Percentiles rank a stretch among this genome's conserved stretches.
Evolutionary conservation across 1,140 invertebrate genomes (phyloP).

Genomic region (Druon quercuslanigerum): DNA sequence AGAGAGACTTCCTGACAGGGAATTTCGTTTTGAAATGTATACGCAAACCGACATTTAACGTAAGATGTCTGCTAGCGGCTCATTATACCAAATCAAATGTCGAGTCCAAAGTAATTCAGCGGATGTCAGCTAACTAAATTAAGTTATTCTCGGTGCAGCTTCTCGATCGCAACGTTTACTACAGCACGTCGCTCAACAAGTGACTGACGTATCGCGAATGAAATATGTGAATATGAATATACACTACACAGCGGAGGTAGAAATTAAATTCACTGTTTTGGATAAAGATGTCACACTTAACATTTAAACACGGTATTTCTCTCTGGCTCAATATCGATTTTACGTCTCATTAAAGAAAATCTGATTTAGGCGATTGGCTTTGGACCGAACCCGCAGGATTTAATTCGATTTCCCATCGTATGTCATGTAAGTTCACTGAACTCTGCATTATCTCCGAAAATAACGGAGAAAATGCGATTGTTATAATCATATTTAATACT

Average conservation of each 20-base stretch:
- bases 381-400: background rate
- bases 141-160: constrained; percentile 17
- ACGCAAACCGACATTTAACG: constrained; percentile 3
- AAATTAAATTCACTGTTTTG: constrained; percentile 11
- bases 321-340: background rate
- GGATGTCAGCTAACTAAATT: constrained; percentile 22
- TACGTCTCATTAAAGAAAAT: constrained; percentile 22
- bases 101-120: constrained; percentile 22
- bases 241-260: background rate
- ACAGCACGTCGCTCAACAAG: constrained; percentile 8
- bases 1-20: constrained; percentile 14
- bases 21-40: constrained; percentile 7
- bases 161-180: background rate
- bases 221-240: constrained; percentile 14
- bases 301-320: constrained; percentile 23
- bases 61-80: constrained; percentile 17
- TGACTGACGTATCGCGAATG: constrained; percentile 21
- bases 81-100: constrained; percentile 27
- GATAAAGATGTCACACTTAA: constrained; percentile 27
- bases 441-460: background rate
- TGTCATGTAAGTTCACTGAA: constrained; percentile 9
- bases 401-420: background rate
- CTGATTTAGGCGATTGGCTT: background rate
- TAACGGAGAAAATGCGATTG: background rate
- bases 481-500: background rate